Conservation (phyloP, 2,888 invertebrate genomes). For the Copidosoma aretas region DNA sequence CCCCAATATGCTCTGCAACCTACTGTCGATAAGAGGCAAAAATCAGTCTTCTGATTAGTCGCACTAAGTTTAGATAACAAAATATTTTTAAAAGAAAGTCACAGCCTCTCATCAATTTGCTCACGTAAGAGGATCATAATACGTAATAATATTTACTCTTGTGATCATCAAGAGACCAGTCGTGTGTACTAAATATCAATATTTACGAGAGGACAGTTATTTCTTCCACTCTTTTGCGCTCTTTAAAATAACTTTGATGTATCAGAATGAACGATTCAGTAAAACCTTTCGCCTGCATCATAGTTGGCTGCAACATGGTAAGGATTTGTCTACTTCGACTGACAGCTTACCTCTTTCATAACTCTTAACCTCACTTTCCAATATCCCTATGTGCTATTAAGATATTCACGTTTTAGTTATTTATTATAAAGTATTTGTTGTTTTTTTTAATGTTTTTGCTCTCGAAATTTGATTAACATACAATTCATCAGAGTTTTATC, state of each 20-base stretch:
- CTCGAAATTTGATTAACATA: neutral
- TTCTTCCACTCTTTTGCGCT: too few species aligned
- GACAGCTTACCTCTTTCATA: neutral
- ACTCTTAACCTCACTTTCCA: neutral
- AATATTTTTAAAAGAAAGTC: neutral
- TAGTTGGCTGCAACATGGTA: constrained; percentile 75
- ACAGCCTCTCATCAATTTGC: too few species aligned
- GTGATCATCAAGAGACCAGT: too few species aligned
- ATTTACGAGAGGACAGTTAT: too few species aligned
- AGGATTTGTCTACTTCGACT: constrained; percentile 34
- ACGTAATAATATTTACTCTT: too few species aligned
- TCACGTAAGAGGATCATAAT: too few species aligned
- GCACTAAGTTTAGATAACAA: too few species aligned
- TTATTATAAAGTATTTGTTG: constrained; percentile 21
- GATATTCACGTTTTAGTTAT: neutral
- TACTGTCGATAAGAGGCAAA: too few species aligned
- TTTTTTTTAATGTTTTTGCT: constrained; percentile 10
- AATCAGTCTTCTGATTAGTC: too few species aligned
- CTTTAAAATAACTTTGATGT: constrained; percentile 5
- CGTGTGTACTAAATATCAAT: too few species aligned
- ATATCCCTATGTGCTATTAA: neutral
- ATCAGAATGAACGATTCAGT: constrained; percentile 65
- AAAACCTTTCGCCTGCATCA: constrained; percentile 76
- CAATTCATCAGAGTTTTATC: constrained; percentile 69
- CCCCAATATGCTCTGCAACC: too few species aligned